Evolutionary conservation across 2,797 vertebrate species (phyloP).

Genomic region (Lithobates pipiens): DNA sequence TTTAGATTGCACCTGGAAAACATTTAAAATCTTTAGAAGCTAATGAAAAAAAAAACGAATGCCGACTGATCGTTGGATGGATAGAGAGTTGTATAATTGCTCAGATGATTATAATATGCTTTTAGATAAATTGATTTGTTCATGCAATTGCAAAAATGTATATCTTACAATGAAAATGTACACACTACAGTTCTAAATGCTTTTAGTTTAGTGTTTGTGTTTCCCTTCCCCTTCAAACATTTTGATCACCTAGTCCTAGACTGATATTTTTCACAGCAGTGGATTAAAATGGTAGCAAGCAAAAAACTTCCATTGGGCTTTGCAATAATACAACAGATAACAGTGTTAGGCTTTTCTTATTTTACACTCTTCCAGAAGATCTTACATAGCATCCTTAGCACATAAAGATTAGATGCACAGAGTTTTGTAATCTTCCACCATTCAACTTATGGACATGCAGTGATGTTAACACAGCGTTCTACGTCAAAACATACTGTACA

Average conservation of each 20-base stretch:
- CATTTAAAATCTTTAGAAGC: neutral
- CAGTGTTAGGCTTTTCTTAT: neutral
- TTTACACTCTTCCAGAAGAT: neutral
- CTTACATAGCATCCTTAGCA: neutral
- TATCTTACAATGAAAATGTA: neutral
- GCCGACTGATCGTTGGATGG: neutral
- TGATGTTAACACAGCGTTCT: neutral
- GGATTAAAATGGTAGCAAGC: neutral
- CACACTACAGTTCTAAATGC: neutral
- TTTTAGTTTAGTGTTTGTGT: neutral
- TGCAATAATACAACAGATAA: neutral
- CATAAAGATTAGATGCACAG: neutral
- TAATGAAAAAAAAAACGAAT: neutral
- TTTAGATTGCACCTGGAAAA: neutral
- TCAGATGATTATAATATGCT: neutral
- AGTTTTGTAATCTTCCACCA: neutral
- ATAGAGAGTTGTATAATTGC: neutral
- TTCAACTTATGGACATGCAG: neutral
- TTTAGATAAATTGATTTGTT: slow-evolving; percentile 6
- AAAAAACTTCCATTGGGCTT: neutral
- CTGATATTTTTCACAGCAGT: neutral
- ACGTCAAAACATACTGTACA: neutral
- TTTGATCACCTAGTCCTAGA: neutral
- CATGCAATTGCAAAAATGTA: neutral
- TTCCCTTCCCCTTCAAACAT: neutral